These are phyloP conservation scores for Nannoperca australis DNA, from an alignment of 2,797 vertebrate genomes.

Conservation along the genomic window DNA sequence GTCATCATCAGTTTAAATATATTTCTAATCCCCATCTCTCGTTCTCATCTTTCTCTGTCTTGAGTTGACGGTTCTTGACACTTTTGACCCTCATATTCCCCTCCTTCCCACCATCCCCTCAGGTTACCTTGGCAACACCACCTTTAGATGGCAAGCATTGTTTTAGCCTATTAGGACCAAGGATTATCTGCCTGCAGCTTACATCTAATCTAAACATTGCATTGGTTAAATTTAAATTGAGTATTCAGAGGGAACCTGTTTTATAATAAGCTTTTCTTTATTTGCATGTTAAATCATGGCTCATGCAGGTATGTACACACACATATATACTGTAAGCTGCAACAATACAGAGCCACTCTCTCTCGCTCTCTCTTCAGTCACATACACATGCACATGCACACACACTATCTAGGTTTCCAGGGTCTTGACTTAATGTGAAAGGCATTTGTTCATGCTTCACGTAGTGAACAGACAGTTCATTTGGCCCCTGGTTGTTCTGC, in stretches of 20 bases:
- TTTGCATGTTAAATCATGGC: conserved; percentile 63
- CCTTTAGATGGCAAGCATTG: conserved; percentile 33
- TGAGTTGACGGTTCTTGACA: conserved; percentile 11
- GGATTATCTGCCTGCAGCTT: conserved; percentile 57
- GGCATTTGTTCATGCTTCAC: conserved; percentile 76
- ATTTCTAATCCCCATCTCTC: neutral
- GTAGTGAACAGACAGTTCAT: conserved; percentile 69
- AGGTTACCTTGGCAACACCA: conserved; percentile 38
- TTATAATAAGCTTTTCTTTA: conserved; percentile 57
- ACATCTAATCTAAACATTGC: conserved; percentile 62
- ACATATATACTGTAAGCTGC: conserved; percentile 3
- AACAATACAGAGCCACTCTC: conserved; percentile 28
- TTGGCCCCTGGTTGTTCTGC: conserved; percentile 61
- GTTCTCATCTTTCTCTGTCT: neutral
- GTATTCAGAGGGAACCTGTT: conserved; percentile 60
- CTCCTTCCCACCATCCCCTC: neutral
- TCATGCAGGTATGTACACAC: conserved; percentile 44
- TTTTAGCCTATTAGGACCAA: conserved; percentile 55
- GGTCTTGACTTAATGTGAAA: conserved; percentile 72
- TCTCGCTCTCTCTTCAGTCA: neutral
- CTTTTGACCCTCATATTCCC: conserved; percentile 17
- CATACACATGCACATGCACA: conserved; percentile 35
- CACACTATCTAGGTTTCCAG: conserved; percentile 39
- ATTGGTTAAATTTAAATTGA: conserved; percentile 70
- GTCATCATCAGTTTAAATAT: neutral